Conservation (phyloP, 1,140 invertebrate genomes). For the Pogonomyrmex barbatus region DNA sequence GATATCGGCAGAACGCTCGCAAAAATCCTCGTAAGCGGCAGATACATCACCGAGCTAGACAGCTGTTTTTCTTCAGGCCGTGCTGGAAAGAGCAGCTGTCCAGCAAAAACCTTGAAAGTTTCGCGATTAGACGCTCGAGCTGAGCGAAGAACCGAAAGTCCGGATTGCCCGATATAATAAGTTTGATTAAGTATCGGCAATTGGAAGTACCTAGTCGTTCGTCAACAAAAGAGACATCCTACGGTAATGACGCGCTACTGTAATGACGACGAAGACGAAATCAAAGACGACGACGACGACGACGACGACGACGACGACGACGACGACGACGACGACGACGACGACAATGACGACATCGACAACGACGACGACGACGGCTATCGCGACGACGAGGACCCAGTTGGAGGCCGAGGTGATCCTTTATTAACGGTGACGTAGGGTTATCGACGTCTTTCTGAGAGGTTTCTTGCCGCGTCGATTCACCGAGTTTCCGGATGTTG, state of each 20-base stretch:
- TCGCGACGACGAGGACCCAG: slow-evolving; percentile 42
- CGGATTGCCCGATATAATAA: slow-evolving; percentile 68
- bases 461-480: slow-evolving; percentile 71
- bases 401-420: slow-evolving; percentile 47
- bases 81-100: slow-evolving; percentile 49
- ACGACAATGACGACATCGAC: slow-evolving; percentile 34
- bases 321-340: slow-evolving; percentile 16
- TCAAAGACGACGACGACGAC: slow-evolving; percentile 22
- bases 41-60: slow-evolving; percentile 58
- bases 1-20: slow-evolving; percentile 57
- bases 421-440: slow-evolving; percentile 64
- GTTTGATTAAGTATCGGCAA: slow-evolving; percentile 73
- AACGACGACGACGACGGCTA: slow-evolving; percentile 35
- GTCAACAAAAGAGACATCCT: slow-evolving; percentile 64
- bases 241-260: background rate
- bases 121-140: slow-evolving; percentile 53
- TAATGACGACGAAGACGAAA: slow-evolving; percentile 39
- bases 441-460: slow-evolving; percentile 64
- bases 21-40: slow-evolving; percentile 64
- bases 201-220: slow-evolving; percentile 52
- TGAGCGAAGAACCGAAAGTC: slow-evolving; percentile 53
- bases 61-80: slow-evolving; percentile 58
- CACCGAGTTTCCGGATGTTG: slow-evolving; percentile 55
- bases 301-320: slow-evolving; percentile 44
- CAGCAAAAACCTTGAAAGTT: slow-evolving; percentile 65